phyloP scores from a whole-genome alignment of 2,888 invertebrate species.

The Tholera decimalis region DNA sequence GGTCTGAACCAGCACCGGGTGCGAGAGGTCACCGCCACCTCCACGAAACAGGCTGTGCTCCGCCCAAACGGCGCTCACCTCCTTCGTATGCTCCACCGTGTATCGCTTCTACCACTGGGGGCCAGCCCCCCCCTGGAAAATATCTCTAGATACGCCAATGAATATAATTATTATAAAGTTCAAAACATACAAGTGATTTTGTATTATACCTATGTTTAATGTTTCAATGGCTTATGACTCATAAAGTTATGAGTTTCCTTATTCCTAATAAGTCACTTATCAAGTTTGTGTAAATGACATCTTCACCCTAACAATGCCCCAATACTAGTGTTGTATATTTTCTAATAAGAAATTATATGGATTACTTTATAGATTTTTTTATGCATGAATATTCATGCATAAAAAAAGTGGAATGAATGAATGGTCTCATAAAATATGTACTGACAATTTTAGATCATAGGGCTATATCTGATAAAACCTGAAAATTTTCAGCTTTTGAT shows the following conservation, averaged over 20 bases:
- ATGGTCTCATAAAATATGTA: not conserved
- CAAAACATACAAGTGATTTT: not conserved
- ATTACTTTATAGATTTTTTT: not conserved
- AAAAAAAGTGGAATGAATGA: too few species aligned
- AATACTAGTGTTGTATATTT: not conserved
- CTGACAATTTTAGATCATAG: too few species aligned
- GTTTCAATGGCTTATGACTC: not conserved
- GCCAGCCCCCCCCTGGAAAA: too few species aligned
- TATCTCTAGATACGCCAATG: too few species aligned
- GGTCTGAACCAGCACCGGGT: too few species aligned
- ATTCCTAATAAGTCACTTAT: conserved; percentile 29
- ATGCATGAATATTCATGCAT: too few species aligned
- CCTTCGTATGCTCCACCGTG: too few species aligned
- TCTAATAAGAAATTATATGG: not conserved
- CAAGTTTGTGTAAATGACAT: conserved; percentile 19
- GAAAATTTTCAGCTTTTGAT: not conserved
- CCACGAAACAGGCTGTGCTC: too few species aligned
- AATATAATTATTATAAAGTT: conserved; percentile 17
- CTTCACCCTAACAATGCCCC: not conserved
- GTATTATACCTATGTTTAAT: conserved; percentile 5
- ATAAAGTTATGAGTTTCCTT: conserved; percentile 26
- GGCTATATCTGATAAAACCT: too few species aligned
- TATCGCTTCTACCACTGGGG: too few species aligned
- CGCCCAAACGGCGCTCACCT: too few species aligned
- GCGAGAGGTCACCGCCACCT: too few species aligned